Base-by-base conservation (phyloP, 2,113 vertebrate species). In the Neoarius graeffei region DNA sequence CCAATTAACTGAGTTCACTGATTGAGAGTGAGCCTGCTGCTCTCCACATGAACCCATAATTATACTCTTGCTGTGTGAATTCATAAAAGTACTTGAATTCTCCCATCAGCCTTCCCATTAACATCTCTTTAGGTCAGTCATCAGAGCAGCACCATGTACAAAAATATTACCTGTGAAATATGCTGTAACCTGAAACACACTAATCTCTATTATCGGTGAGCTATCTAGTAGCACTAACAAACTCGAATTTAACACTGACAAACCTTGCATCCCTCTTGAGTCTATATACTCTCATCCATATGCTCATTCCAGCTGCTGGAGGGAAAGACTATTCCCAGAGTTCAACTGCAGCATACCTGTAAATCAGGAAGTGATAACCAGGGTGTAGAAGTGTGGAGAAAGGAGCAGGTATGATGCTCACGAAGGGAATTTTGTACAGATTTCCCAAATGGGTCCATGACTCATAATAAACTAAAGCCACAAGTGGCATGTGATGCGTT, bases 301-400 rank as follows among this genome's bases (percentile, higher is more conserved):
- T 93, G 94, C 94, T 94, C 92, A 92, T 92, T 89, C 92, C 92
- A 90, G 94, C 92, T 94, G 94, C 92, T 94, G 83, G 13, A 77
- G 92, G 92, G 91, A 94, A 84, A 64, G 76, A 79, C 71, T 59
- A 77, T 84, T 77, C 87, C 74, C 62, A 90, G 69, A 86, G 66
- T 85, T 90, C 69, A 35, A 83, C n/a, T 15, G 56, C 59, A 82
- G 81, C 57, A 85, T 91, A 87, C 73, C 89, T 85, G 84, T 67
- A 76, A 77, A 54, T 13, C 52, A 42, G 74, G 48, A 84, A 42
- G 57, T 86, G 85, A 89, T 87, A 89, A 89, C 76, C 87, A 82
- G 25, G 71, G 35, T 82, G 82, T 86, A 83, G 76, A 19, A 62
- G 42, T 56, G 57, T 48, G 74, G 23, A 19, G 30, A 30, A 80